Evolutionary conservation across 2,113 vertebrate genomes (phyloP).

Genomic region (Picathartes gymnocephalus): DNA sequence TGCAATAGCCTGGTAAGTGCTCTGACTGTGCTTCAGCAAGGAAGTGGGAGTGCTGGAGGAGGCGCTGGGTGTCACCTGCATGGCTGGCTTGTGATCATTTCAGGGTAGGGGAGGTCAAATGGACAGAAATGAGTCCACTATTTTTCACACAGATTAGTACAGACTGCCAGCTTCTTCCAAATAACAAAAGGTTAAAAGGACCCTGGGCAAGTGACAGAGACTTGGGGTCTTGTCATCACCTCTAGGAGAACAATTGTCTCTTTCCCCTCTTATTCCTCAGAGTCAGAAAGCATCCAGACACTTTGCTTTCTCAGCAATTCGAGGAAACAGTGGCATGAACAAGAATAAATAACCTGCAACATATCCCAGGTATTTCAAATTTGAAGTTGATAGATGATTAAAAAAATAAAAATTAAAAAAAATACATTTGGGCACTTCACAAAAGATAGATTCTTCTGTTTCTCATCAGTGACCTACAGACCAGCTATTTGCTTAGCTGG

Average conservation of each 20-base stretch:
- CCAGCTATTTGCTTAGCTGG: not conserved
- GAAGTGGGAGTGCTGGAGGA: not conserved
- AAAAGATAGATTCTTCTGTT: not conserved
- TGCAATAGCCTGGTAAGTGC: not conserved
- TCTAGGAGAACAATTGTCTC: not conserved
- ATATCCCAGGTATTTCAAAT: not conserved
- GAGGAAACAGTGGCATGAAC: not conserved
- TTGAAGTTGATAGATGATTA: not conserved
- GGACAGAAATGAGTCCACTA: not conserved
- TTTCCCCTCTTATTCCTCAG: not conserved
- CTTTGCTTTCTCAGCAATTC: slow-evolving; percentile 15
- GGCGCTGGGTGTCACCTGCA: not conserved
- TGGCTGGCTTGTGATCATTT: not conserved
- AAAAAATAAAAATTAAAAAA: no score
- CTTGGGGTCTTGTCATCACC: not conserved
- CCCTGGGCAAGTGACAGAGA: not conserved
- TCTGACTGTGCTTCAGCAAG: not conserved
- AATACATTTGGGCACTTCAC: not conserved
- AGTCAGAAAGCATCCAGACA: not conserved
- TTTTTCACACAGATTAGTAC: not conserved
- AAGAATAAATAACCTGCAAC: not conserved
- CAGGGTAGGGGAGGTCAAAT: not conserved
- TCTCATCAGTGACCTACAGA: not conserved
- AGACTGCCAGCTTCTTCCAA: not conserved
- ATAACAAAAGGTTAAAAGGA: slow-evolving; percentile 17